These are phyloP conservation scores for Gambelia wislizenii DNA, from an alignment of 2,797 vertebrate genomes.

Conservation along the genomic window DNA sequence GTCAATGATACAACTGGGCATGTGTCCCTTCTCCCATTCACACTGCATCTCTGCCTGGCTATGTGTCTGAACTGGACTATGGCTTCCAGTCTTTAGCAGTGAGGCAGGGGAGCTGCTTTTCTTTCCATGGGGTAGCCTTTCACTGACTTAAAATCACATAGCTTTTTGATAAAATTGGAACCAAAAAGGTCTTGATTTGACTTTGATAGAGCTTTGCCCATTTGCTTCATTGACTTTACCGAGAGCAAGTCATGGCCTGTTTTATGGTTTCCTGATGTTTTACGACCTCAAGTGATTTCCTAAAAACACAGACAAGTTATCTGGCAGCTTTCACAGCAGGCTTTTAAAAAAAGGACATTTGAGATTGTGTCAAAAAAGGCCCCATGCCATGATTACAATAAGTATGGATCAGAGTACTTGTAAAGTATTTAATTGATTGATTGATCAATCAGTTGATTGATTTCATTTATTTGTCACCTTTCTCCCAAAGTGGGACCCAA, in stretches of 20 bases:
- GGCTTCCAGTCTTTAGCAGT: neutral
- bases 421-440: no score
- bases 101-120: neutral
- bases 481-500: no score
- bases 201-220: conserved; percentile 12
- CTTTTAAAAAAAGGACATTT: neutral
- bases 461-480: no score
- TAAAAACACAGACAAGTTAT: conserved; percentile 7
- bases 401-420: neutral
- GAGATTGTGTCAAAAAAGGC: neutral
- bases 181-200: conserved; percentile 24
- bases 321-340: neutral
- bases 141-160: neutral
- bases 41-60: neutral
- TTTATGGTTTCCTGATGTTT: conserved; percentile 15
- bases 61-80: neutral
- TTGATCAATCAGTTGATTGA: no score
- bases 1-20: neutral
- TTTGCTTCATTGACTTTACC: conserved; percentile 26
- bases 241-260: conserved; percentile 19
- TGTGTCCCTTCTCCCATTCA: neutral
- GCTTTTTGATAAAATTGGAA: conserved; percentile 2
- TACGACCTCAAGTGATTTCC: conserved; percentile 5
- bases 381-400: neutral
- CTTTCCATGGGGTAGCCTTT: neutral